Evolutionary conservation across 2,113 vertebrate species (phyloP).

Genomic region (Mionectes macconnelli): DNA sequence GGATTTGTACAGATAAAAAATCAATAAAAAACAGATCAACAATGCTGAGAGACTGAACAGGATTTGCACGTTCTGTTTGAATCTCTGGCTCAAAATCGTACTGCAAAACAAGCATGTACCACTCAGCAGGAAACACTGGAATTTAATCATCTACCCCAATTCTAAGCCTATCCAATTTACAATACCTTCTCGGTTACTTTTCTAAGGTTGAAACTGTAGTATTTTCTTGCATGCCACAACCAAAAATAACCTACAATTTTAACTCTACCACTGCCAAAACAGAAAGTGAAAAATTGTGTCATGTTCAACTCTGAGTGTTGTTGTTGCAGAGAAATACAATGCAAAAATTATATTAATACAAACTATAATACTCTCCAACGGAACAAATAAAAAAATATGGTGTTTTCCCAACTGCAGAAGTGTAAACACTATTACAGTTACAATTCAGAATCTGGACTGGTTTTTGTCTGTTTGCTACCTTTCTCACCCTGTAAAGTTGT

Average conservation of each 20-base stretch:
- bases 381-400: background rate
- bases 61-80: conserved; percentile 74
- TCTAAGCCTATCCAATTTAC: conserved; percentile 67
- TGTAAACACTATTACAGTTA: background rate
- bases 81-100: conserved; percentile 71
- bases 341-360: background rate
- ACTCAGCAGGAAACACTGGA: conserved; percentile 72
- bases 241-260: conserved; percentile 21
- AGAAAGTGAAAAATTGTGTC: background rate
- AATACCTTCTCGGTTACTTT: conserved; percentile 66
- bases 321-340: background rate
- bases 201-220: conserved; percentile 60
- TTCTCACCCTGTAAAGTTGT: background rate
- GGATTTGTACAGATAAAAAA: conserved; percentile 76
- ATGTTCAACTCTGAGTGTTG: background rate
- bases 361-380: background rate
- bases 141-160: conserved; percentile 72
- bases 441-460: background rate
- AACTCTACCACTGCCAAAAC: conserved; percentile 12
- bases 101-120: conserved; percentile 73
- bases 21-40: conserved; percentile 81
- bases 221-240: conserved; percentile 32
- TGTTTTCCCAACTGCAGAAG: background rate
- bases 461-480: background rate
- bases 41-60: conserved; percentile 68